Percentiles rank a stretch among this genome's conserved stretches.
Conservation (phyloP, 2,113 vertebrate genomes). For the Epinephelus moara region DNA sequence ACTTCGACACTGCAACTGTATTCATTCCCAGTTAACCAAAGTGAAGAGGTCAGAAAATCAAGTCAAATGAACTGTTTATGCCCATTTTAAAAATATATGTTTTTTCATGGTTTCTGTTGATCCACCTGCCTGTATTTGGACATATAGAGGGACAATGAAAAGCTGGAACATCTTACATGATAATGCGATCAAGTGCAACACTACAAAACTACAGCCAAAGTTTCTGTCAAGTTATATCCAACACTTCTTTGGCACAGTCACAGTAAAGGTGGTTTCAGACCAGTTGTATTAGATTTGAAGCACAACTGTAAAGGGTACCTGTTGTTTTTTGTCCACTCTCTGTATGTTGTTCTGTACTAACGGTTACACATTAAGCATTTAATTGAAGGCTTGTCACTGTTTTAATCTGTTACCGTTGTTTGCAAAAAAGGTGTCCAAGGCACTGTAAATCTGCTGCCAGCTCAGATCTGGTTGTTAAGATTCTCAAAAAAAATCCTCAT, state of each 20-base stretch:
- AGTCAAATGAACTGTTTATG: not conserved
- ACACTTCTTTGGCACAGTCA: not conserved
- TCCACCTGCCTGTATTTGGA: not conserved
- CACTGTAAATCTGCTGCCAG: conserved; percentile 2
- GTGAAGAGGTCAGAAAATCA: conserved; percentile 1
- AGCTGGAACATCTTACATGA: not conserved
- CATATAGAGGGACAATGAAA: not conserved
- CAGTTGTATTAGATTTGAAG: not conserved
- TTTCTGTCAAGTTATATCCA: not conserved
- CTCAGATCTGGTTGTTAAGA: not conserved
- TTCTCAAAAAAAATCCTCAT: not conserved
- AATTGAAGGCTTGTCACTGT: conserved; percentile 19
- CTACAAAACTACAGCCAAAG: not conserved
- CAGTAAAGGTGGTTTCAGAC: not conserved
- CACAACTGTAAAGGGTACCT: not conserved
- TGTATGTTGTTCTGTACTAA: conserved; percentile 18
- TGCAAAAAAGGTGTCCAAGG: not conserved
- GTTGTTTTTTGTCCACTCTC: conserved; percentile 9
- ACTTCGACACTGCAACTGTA: conserved; percentile 18
- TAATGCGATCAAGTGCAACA: not conserved
- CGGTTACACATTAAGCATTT: conserved; percentile 6
- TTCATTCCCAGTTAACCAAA: conserved; percentile 25
- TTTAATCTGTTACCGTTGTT: not conserved
- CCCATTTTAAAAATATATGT: not conserved
- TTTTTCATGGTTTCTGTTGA: not conserved